Base-by-base conservation (phyloP, 1,140 invertebrate species). In the Achatina immaculata region DNA sequence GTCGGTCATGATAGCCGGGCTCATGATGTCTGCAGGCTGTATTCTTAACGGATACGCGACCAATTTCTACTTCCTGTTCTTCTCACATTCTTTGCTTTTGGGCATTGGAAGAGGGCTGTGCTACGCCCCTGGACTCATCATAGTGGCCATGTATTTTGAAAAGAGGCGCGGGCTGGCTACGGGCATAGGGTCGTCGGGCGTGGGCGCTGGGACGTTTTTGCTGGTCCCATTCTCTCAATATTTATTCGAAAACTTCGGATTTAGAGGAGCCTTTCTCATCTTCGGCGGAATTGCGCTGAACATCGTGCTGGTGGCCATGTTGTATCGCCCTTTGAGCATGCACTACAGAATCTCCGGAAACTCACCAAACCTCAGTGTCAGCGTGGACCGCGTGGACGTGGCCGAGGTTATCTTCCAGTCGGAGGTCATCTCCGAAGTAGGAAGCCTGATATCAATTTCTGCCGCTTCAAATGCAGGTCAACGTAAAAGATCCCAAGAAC, bases 1-100 rank as follows among this genome's bases (percentile, higher is more conserved):
- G 4, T 96, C 98, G 0, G 95, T 95, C 0, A 95, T 98, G 38
- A 83, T 94, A 1, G 98, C 98, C 65, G 94, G 95, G 83, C 65
- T 97, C 9, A 91, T 98, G 78, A 94, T 94, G 38, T 92, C 94
- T 58, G 48, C 91, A 19, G 95, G 95, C 24, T 96, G 98, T 87
- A 92, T 94, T 0, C 84, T 96, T 0, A 96, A 95, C 1, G 95
- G 94, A 87, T 95, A 95, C 87, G 95, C 96, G 36, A 93, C 92
- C 1, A 95, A 94, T 78, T 92, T 98, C 36, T 93, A 94, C 83
- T 95, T 93, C 85, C 92, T 98, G 3, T 96, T 95, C 89, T 79
- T 97, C 9, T 92, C 95, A 34, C 98, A 96, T 88, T 96, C 97
- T 76, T 86, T 96, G 42, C 83, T 97, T 74, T 95, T 88, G 28